Conservation (phyloP, 2,888 invertebrate genomes). For the Brenthis hecate region DNA sequence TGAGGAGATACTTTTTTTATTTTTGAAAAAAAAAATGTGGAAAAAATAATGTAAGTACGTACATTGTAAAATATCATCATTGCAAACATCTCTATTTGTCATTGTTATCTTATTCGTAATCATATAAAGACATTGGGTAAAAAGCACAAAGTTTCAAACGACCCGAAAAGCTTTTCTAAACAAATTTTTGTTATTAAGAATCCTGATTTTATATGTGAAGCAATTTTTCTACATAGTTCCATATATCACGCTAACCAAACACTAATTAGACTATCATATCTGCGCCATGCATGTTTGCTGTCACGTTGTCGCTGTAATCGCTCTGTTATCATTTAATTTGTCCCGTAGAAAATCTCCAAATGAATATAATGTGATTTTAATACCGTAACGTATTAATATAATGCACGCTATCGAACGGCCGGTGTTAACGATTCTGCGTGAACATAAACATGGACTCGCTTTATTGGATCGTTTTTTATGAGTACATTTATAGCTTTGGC, state of each 20-base stretch:
- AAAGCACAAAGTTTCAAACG: too few relatives aligned
- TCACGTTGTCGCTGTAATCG: conserved; percentile 34
- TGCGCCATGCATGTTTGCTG: conserved; percentile 16
- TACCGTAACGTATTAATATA: conserved; percentile 55
- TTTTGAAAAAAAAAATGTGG: too few relatives aligned
- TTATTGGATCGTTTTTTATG: conserved; percentile 33
- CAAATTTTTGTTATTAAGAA: too few relatives aligned
- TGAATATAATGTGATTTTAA: conserved; percentile 61
- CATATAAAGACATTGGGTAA: too few relatives aligned
- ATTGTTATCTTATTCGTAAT: too few relatives aligned
- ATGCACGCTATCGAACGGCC: conserved; percentile 47
- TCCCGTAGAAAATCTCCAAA: conserved; percentile 45
- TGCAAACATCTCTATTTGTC: too few relatives aligned
- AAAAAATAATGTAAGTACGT: too few relatives aligned
- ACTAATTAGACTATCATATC: conserved; percentile 14
- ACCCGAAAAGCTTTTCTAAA: too few relatives aligned
- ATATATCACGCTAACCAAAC: neutral
- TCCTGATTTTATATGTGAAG: too few relatives aligned
- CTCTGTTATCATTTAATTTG: conserved; percentile 32
- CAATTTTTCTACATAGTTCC: conserved; percentile 1
- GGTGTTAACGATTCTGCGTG: conserved; percentile 30
- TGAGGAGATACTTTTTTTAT: too few relatives aligned
- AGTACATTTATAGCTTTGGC: conserved; percentile 25
- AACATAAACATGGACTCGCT: conserved; percentile 33
- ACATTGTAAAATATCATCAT: too few relatives aligned